Base-by-base conservation (phyloP, 2,113 vertebrate species). In the Callionymus lyra region DNA sequence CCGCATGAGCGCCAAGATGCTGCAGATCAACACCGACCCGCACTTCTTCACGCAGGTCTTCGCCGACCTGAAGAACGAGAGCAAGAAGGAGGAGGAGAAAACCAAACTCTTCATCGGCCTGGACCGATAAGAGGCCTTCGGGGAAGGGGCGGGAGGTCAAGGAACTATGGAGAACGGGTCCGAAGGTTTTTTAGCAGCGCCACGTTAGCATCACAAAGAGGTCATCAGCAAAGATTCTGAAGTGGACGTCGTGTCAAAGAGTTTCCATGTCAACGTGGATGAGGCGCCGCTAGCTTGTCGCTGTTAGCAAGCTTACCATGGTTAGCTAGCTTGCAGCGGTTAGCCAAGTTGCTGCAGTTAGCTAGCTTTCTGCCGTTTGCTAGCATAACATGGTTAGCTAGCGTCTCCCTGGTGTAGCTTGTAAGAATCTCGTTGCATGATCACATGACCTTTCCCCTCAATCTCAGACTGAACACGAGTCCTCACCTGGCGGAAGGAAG, bases 101-200 rank as follows among this genome's bases (percentile, higher is more conserved):
- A 90, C 86, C 33, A 78, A 87, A 38, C 86, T 92, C 44, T 85
- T 94, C 44, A 89, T 94, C 10, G 91, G 91, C 11, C 83, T 94
- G 5, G 92, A 96, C 65, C 91, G 92, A 84, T 96, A 82, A 62
- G 42, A 49, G 33, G 39, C 34, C 31, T 38, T 53, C 82, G 46
- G 56, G 53, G 49, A 10, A 9, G 38, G 44, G 31, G 6, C 21
- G 21, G 21, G 21, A 27, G 21, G 21, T 27, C 21, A 27, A 8
- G 21, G 21, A 27, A 27, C 21, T 27, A 27, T 8, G 21, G 21
- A 8, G 21, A 27, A 27, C 21, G 21, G 21, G 21, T 27, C 8
- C 21, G 8, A 8, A 5, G 4, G 8, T 27, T 45, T 36, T 45
- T 6, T 43, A 32, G 44, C 33, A 51, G 51, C 16, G 39, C n/a